Evolutionary conservation across 2,888 invertebrate species (phyloP).

Genomic region (Philopedon plagiatum): DNA sequence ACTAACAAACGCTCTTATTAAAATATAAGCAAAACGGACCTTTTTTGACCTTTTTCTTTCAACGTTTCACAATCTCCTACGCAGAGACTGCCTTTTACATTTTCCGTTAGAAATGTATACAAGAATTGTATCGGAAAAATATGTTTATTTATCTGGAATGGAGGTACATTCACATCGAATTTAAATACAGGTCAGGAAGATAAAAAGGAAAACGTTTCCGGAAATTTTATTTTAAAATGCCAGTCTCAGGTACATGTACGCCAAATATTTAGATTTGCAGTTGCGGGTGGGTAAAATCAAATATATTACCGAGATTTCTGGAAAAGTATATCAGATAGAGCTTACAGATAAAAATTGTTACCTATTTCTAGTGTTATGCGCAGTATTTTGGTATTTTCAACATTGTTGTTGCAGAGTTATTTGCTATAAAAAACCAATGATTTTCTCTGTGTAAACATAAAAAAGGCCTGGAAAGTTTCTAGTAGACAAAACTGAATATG

Average conservation of each 20-base stretch:
- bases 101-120: background rate
- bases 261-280: constrained; percentile 1
- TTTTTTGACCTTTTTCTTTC: background rate
- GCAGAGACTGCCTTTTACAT: constrained; percentile 1
- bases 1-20: background rate
- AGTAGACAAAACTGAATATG: no score
- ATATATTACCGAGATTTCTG: no score
- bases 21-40: background rate
- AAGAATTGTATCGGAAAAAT: constrained; percentile 3
- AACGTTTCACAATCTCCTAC: background rate
- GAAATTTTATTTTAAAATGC: constrained; percentile 6
- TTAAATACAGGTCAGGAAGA: background rate
- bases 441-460: no score
- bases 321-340: no score
- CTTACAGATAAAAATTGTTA: no score
- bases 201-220: background rate
- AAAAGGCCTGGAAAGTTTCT: no score
- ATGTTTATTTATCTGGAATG: constrained; percentile 6
- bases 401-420: no score
- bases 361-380: no score
- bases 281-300: no score
- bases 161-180: background rate
- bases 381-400: no score
- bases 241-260: background rate
- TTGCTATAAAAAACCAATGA: no score